Conservation (phyloP, 2,113 vertebrate genomes). For the Gorilla gorilla region DNA sequence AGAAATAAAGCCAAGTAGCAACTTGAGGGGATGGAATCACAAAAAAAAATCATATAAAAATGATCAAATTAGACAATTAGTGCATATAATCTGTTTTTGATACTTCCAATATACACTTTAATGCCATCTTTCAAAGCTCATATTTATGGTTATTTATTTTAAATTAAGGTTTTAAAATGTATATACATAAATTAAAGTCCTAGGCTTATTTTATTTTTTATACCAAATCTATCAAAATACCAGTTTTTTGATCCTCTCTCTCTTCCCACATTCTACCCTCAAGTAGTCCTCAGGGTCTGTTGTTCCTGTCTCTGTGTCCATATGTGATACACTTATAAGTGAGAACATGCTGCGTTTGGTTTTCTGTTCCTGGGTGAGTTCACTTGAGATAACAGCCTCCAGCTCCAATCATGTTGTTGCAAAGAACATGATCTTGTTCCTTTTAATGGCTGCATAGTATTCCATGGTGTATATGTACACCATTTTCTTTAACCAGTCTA, state of each 20-base stretch:
- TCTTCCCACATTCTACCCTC: too few species aligned
- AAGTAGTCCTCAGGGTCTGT: too few species aligned
- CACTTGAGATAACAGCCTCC: neutral
- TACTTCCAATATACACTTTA: neutral
- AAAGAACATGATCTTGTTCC: neutral
- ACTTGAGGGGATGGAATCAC: neutral
- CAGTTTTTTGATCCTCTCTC: too few species aligned
- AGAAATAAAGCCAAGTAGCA: conserved; percentile 3
- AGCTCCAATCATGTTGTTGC: too few species aligned
- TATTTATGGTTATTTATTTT: neutral
- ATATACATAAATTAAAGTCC: neutral
- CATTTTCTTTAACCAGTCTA: neutral
- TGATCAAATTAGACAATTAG: neutral
- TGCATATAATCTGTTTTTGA: neutral
- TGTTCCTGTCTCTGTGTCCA: too few species aligned
- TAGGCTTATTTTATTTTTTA: neutral
- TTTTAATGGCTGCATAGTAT: neutral
- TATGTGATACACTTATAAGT: neutral
- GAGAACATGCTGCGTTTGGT: neutral
- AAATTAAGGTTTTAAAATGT: neutral
- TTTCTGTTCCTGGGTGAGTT: neutral
- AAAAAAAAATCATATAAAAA: neutral
- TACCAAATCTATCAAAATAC: neutral
- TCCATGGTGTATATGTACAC: neutral
- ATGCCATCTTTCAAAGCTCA: neutral